Base-by-base conservation (phyloP, 1,140 invertebrate genomes). In the Bombus huntii region DNA sequence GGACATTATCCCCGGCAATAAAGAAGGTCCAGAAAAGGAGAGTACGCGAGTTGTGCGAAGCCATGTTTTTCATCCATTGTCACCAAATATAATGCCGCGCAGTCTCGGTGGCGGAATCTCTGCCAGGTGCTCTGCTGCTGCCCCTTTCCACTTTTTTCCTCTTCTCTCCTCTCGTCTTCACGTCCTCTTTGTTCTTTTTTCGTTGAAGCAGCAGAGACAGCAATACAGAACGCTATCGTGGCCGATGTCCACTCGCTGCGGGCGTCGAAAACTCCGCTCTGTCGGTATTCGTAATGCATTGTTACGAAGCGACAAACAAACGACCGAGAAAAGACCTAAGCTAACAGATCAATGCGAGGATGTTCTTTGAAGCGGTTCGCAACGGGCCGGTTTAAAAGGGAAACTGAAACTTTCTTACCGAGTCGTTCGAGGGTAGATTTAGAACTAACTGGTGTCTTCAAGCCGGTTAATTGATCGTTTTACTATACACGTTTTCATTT, bases 41-140 rank as follows among this genome's bases (percentile, higher is more conserved):
- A 92, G 88, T 89, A 88, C 92, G 91, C 88, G 89, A 93, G 88
- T 92, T 90, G 89, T 89, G 91, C 88, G 84, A 91, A 92, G 91
- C 88, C 92, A 93, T 91, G 92, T 93, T 93, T 90, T 93, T 90
- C 89, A 88, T 86, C 85, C 76, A 88, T 93, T 93, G 93, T 93
- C 90, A 88, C 89, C 82, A 88, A 87, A 92, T 93, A 93, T 93
- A 93, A 93, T 93, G 88, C 91, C 88, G 89, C 83, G 87, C 75
- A 83, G 85, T 83, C 78, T 79, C 66, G 79, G 82, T 89, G 87
- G 80, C 88, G 75, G 91, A 92, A 89, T 89, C 83, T 86, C 57
- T 83, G 89, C 92, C 92, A 93, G 92, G 92, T 93, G 91, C 85
- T 87, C 85, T 57, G 47, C 59, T 25, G 37, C 65, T 44, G 53